Evolutionary conservation across 2,797 vertebrate species (phyloP), one percentile per base, ranked within the genome.

Genomic region (Argya squamiceps): DNA sequence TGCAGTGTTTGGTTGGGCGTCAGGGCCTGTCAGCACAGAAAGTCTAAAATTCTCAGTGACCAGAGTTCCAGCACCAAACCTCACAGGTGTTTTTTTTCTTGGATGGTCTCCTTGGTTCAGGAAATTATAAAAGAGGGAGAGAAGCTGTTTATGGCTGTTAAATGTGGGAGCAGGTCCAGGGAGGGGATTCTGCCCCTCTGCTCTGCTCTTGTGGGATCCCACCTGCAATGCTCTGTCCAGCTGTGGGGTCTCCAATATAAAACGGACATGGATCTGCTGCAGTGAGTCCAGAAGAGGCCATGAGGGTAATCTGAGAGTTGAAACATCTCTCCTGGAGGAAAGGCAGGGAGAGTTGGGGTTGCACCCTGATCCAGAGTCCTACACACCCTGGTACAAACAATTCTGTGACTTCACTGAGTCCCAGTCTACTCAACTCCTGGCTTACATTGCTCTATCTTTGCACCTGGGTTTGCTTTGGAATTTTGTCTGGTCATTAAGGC

Each of bases 71-170:
- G 34, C n/a, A 34, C 32, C 32, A 56, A 32, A 30, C 2, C 10
- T 67, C 43, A 13, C 0, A 0, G 11, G 9, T 8, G 0, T 29
- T 70, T 32, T 12, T 13, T 23, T 10, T 16, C 55, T 44, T 59
- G 27, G 11, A 2, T 59, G 11, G 4, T 29, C 14, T 81, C 15
- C 11, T 46, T 24, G 19, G 16, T 47, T 30, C 21, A 41, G 17
- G 63, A 37, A 65, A 26, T 36, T 2, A n/a, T 21, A 43, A 19
- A 63, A 64, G 26, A 56, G 10, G 8, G 41, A 64, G 22, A 37
- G 19, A 64, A 56, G 23, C 7, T 24, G 13, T 46, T 80, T 22
- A 1, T 18, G 44, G 24, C 18, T 1, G 1, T 52, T 23, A 21
- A 39, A 26, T 44, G 44, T 13, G 46, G 46, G 22, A 59, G 10